Base-by-base conservation (phyloP, 2,113 vertebrate genomes). In the Notothenia rossii region DNA sequence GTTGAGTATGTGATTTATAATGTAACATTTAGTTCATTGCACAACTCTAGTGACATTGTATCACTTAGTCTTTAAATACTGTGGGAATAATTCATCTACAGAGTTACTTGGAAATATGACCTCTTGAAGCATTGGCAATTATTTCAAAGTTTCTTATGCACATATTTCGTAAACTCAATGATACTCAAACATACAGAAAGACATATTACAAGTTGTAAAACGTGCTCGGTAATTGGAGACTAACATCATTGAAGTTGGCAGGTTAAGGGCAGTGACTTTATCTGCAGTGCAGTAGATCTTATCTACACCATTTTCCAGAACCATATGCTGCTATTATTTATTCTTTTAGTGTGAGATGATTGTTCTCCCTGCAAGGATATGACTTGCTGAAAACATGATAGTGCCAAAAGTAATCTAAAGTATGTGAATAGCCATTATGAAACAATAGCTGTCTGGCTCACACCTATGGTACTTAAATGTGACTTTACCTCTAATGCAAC, bases 131-230 rank as follows among this genome's bases (percentile, higher is more conserved):
- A 10, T 50, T 20, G 40, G 33, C 33, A 58, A 5, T 61, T 60
- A 48, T 29, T 29, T 3, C 29, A 29, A 29, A 29, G 29, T 29
- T 29, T 29, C 29, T 29, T 29, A 29, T 29, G 29, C 29, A 29
- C 29, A 29, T 29, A 29, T 76, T 54, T 46, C 50, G 50, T 20
- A 70, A 77, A 65, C 70, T 61, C 48, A 54, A 3, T 86, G 53
- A 46, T 58, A 14, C 65, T 49, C 62, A 8, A 45, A 63, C 50
- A 59, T 11, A 22, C 67, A 46, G 25, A 53, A 11, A 40, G 25
- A 54, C 17, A 48, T 18, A 69, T 67, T 51, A 11, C 48, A 53
- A 25, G 25, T 25, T 25, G 25, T 2, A 25, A 25, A 25, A 25
- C 2, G 25, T 25, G 60, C 10, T 13, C 20, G 5, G 11, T 50